A percentile compares a stretch with the other conserved stretches of the same genome.
phyloP scores from a whole-genome alignment of 2,888 invertebrate species.

The Cephus pygmeus region DNA sequence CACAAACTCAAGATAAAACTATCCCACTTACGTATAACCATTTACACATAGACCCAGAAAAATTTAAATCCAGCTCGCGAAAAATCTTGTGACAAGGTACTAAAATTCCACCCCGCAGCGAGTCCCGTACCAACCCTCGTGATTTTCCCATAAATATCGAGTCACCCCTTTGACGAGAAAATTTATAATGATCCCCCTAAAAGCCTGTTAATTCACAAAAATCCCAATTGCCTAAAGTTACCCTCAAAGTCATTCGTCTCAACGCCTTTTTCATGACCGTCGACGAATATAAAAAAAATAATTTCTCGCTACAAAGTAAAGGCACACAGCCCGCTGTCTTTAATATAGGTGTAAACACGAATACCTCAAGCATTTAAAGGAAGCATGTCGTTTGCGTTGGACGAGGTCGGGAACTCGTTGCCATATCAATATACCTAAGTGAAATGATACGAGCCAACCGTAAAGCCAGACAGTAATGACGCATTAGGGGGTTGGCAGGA shows the following conservation, averaged over 20 bases:
- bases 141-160: background rate
- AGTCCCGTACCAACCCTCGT: background rate
- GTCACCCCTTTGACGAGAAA: background rate
- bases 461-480: conserved; percentile 66
- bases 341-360: background rate
- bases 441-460: conserved; percentile 66
- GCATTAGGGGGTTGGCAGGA: conserved; percentile 65
- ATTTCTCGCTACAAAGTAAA: background rate
- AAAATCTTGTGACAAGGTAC: background rate
- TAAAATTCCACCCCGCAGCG: background rate
- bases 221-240: background rate
- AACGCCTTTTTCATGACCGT: background rate
- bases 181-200: background rate
- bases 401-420: conserved; percentile 65
- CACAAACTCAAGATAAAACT: background rate
- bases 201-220: background rate
- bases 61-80: background rate
- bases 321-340: background rate
- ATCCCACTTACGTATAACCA: background rate
- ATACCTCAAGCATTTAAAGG: conserved; percentile 47
- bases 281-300: background rate
- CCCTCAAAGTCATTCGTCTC: background rate
- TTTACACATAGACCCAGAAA: background rate
- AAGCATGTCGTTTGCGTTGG: conserved; percentile 57
- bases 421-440: conserved; percentile 67